These are phyloP conservation scores for Zele albiditarsus DNA, from an alignment of 2,888 invertebrate genomes.

Conservation along the genomic window DNA sequence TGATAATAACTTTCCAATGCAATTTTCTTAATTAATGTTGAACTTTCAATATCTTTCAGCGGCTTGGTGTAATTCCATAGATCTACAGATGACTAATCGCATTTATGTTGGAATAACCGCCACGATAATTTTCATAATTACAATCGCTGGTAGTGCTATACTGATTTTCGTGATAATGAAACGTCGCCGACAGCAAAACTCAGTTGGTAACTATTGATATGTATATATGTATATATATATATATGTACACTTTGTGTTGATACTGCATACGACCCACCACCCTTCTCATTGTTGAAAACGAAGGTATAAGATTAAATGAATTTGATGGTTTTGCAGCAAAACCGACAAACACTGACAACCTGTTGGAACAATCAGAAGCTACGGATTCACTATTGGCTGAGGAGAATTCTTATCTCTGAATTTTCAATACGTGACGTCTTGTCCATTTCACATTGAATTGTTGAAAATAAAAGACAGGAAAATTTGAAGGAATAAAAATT, in stretches of 20 bases:
- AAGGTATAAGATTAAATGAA: conserved; percentile 9
- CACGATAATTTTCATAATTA: conserved; percentile 31
- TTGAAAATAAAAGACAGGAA: not conserved
- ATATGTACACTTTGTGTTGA: not conserved
- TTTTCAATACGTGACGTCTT: not conserved
- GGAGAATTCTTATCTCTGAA: conserved; percentile 38
- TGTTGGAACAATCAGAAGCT: conserved; percentile 41
- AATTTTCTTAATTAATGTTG: not conserved
- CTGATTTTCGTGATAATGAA: conserved; percentile 28
- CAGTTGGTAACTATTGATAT: conserved; percentile 20
- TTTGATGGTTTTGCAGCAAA: conserved; percentile 30
- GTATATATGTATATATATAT: not conserved
- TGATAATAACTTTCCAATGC: not conserved
- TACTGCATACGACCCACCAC: not conserved
- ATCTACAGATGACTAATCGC: conserved; percentile 28
- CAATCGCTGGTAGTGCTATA: conserved; percentile 12
- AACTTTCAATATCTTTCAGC: conserved; percentile 37
- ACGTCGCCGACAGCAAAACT: conserved; percentile 28
- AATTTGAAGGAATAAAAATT: not conserved
- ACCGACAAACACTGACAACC: conserved; percentile 24
- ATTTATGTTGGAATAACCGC: conserved; percentile 22
- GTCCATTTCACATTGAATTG: not conserved
- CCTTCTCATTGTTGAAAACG: not conserved
- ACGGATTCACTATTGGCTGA: conserved; percentile 43
- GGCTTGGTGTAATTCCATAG: conserved; percentile 20